Percentiles rank a stretch among this genome's conserved stretches.
These are phyloP conservation scores for Pammene fasciana DNA, from an alignment of 2,888 invertebrate species.

Conservation along the genomic window DNA sequence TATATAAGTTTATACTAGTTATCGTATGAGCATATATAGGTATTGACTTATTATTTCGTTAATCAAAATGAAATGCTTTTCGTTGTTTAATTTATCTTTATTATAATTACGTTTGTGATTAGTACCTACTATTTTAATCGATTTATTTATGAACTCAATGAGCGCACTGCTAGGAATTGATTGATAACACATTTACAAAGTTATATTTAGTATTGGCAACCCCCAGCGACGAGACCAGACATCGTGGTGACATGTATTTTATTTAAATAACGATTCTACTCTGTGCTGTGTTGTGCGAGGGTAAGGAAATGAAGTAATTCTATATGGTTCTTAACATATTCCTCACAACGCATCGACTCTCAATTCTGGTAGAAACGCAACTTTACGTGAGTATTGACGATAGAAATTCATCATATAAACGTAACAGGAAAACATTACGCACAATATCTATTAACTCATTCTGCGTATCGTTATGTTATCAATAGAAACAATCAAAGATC, in stretches of 20 bases:
- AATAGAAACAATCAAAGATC: constrained; percentile 4
- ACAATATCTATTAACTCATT: constrained; percentile 2
- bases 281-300: too few species aligned
- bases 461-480: not conserved
- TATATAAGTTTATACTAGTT: too few species aligned
- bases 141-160: constrained; percentile 11
- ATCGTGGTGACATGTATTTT: constrained; percentile 1
- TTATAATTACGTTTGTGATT: too few species aligned
- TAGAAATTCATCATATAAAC: not conserved
- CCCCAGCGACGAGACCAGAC: not conserved
- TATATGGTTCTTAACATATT: too few species aligned
- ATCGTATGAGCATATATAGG: too few species aligned
- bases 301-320: too few species aligned
- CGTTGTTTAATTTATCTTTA: too few species aligned
- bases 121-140: not conserved
- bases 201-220: constrained; percentile 37
- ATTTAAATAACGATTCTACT: constrained; percentile 4
- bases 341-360: too few species aligned
- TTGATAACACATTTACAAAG: constrained; percentile 31
- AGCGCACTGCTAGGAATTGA: constrained; percentile 9
- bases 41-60: too few species aligned
- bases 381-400: too few species aligned
- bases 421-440: constrained; percentile 7
- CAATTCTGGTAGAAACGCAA: too few species aligned
- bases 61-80: too few species aligned